Conservation (phyloP, 2,888 invertebrate genomes). For the Parthenolecanium corni region DNA sequence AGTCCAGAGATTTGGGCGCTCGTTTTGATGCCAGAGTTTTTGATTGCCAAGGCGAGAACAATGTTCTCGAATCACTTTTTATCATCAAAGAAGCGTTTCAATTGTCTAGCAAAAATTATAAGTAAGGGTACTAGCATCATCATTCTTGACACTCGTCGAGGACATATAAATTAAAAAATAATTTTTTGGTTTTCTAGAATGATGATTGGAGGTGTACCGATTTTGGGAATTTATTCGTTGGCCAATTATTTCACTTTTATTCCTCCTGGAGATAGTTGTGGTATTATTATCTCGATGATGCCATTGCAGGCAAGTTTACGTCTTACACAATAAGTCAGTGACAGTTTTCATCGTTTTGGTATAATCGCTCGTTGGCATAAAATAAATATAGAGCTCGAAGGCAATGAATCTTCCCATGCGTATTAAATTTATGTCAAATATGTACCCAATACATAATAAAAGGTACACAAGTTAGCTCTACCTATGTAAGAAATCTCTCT, state of each 20-base stretch:
- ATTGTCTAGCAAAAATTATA: constrained; percentile 35
- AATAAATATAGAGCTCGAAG: too few relatives aligned
- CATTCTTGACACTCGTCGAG: background rate
- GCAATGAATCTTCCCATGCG: too few relatives aligned
- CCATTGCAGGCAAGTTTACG: constrained; percentile 33
- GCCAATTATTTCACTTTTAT: constrained; percentile 35
- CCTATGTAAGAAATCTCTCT: too few relatives aligned
- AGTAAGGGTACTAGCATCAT: constrained; percentile 31
- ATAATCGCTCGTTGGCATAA: too few relatives aligned
- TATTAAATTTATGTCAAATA: too few relatives aligned
- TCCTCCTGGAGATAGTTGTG: constrained; percentile 35
- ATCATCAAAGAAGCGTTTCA: constrained; percentile 34
- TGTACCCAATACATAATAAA: too few relatives aligned
- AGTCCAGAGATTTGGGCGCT: constrained; percentile 35
- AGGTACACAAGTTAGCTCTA: too few relatives aligned
- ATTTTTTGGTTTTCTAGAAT: constrained; percentile 31
- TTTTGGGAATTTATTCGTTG: constrained; percentile 35
- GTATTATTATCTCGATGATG: constrained; percentile 34
- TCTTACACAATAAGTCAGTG: too few relatives aligned
- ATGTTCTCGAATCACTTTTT: constrained; percentile 33
- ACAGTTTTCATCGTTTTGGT: too few relatives aligned
- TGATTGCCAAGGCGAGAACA: constrained; percentile 34
- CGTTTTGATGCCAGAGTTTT: constrained; percentile 35
- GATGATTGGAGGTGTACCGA: constrained; percentile 35
- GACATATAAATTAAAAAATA: too few relatives aligned